Base-by-base conservation (phyloP, 2,888 invertebrate species). In the Pyrrhosoma nymphula region DNA sequence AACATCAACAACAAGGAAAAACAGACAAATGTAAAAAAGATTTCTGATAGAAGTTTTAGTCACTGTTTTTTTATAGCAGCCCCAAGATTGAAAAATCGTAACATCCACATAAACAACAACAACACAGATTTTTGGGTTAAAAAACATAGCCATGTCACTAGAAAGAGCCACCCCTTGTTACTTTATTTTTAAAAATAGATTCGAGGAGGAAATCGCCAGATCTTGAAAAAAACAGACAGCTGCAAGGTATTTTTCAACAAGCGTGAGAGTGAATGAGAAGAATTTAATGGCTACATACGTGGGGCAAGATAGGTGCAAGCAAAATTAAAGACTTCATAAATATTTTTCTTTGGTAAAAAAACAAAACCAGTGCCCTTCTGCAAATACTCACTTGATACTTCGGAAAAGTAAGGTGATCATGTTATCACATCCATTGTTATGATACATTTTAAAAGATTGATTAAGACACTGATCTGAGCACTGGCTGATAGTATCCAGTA, bases 291-390 rank as follows among this genome's bases (percentile, higher is more conserved):
- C 93, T 93, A 93, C 63, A 93, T 47, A 60, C n/a, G 63, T 93
- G 93, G 93, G 93, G 93, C 93, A 93, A 69, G 69, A 93, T 39
- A 93, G 47, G 55, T 93, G 93, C 93, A 93, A 93, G 93, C 93
- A 93, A 93, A 69, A 23, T 35, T 35, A 91, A 91, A 60, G 60
- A 82, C 18, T 30, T 82, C 18, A 82, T 82, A 20, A 47, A 91
- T 91, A 23, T 39, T 55, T 93, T 4, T 30, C 47, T 93, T 93
- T 93, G 26, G 69, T 23, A 60, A 47, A 47, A 47, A 47, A 69
- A 93, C 69, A 93, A 63, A 63, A 93, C 47, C 93, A 93, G 93
- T 93, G 93, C 75, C 93, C 47, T 35, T 75, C n/a, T 75, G 47
- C 39, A 75, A 93, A 93, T 93, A 93, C 93, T 93, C 93, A 93